A percentile compares a stretch with the other conserved stretches of the same genome.
These are phyloP conservation scores for Heliconius aoede DNA, from an alignment of 2,888 invertebrate species.

Conservation along the genomic window DNA sequence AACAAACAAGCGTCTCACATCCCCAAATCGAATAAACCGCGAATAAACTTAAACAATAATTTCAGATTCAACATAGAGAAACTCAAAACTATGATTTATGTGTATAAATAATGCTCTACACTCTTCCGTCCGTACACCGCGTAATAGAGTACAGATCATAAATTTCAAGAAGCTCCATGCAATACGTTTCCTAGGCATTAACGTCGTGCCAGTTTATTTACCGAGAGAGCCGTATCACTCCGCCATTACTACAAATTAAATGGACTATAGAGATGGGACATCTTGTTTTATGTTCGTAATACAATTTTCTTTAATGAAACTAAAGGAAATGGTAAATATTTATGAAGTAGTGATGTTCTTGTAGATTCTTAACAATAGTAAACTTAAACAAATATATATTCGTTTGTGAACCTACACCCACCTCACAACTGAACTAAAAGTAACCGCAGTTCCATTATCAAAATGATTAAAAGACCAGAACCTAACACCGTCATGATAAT, in stretches of 20 bases:
- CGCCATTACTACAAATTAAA: conserved; percentile 17
- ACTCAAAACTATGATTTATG: conserved; percentile 46
- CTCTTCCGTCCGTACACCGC: conserved; percentile 43
- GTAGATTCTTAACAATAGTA: too few relatives aligned
- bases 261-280: conserved; percentile 9
- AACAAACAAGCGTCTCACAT: background rate
- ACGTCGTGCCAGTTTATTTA: conserved; percentile 41
- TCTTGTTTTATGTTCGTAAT: conserved; percentile 1
- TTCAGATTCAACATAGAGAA: conserved; percentile 27
- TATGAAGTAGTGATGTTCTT: background rate
- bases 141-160: conserved; percentile 40
- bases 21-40: background rate
- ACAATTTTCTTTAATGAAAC: conserved; percentile 23
- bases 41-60: conserved; percentile 22
- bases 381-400: too few relatives aligned
- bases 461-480: background rate
- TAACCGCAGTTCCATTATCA: too few relatives aligned
- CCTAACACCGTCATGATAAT: background rate
- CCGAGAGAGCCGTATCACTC: conserved; percentile 22
- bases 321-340: background rate
- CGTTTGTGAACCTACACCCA: too few relatives aligned
- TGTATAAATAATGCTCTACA: conserved; percentile 46
- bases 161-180: conserved; percentile 40
- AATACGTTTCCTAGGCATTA: conserved; percentile 47
- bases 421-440: too few relatives aligned